Base-by-base conservation (phyloP, 1,140 invertebrate species). In the Drosophila cardini region DNA sequence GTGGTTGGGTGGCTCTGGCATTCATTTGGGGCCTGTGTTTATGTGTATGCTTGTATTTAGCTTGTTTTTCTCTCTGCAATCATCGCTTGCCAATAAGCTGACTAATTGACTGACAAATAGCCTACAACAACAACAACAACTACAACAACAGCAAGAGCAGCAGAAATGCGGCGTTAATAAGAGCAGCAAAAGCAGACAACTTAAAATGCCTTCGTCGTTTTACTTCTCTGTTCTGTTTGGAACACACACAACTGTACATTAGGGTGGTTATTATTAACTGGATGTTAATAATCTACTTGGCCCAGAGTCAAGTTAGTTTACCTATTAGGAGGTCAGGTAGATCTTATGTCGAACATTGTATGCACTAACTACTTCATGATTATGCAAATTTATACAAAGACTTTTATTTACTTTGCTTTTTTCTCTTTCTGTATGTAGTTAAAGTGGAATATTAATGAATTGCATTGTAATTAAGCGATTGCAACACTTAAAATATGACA, bases 21-120 rank as follows among this genome's bases (percentile, higher is more conserved):
- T 18, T 62, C 40, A 15, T 26, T 26, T 48, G 16, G 38, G 45
- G 45, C 32, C 11, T 64, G 30, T 72, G 61, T 76, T 57, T 76
- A 18, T 72, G 61, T 76, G 50, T 76, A 58, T 63, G 60, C 71
- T 78, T 82, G 69, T 78, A 71, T 77, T 65, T 87, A 72, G 83
- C 83, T 80, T 84, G 71, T 80, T 87, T 87, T 80, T 79, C 73
- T 72, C 68, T 76, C 62, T 84, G 85, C 78, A 89, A 89, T 89
- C 84, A 89, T 90, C 85, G 80, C 84, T 89, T 90, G 84, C 84
- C 84, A 89, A 89, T 89, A 89, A 89, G 84, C 84, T 89, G 85
- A 89, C 84, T 89, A 89, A 89, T 89, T 89, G 84, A 89, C 84
- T 89, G 84, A 89, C 84, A 89, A 89, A 89, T 89, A 89, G 85